Evolutionary conservation across 2,113 vertebrate species (phyloP), one percentile per base, ranked within the genome.

Genomic region (Symphodus melops): DNA sequence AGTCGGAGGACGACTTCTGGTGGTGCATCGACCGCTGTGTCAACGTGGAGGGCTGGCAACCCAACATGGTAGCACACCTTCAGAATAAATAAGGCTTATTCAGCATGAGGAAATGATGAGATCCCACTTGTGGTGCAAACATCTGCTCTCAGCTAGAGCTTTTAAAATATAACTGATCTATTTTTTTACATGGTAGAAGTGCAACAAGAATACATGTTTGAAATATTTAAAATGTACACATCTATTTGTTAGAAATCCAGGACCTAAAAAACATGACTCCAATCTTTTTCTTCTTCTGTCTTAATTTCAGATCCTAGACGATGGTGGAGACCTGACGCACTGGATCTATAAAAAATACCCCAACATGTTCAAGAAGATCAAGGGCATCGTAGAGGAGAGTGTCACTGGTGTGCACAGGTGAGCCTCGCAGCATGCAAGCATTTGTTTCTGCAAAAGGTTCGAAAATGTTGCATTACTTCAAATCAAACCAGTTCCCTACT

Each of bases 321-420:
- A 99, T 0, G 98, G 98, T 20, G 98, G 98, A 1, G 98, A 99
- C 75, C 94, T 99, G 72, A 99, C 98, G 68, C 98, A 99, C 81
- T 99, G 98, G 98, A 99, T 99, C 90, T 99, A 99, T 82, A 99
- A 99, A 92, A 99, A 99, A 76, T 99, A 99, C 23, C 97, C 98
- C 83, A 99, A 97, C 91, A 99, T 99, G 98, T 99, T 99, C 87
- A 99, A 99, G 91, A 99, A 99, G 93, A 98, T 99, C 91, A 99
- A 99, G 88, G 98, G 98, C 65, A 99, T 99, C 1, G 98, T 99
- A 19, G 98, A 99, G 86, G 98, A 99, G 94, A 99, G 98, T 1
- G 98, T 99, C 12, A 99, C 98, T 2, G 98, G 98, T 5, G 98
- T 99, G 1, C 98, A 99, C 90, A 97, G 98, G 98, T 99, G 80